Percentiles rank a stretch among this genome's conserved stretches.
phyloP scores from a whole-genome alignment of 2,797 vertebrate species.

The Enteromius mattozi region DNA sequence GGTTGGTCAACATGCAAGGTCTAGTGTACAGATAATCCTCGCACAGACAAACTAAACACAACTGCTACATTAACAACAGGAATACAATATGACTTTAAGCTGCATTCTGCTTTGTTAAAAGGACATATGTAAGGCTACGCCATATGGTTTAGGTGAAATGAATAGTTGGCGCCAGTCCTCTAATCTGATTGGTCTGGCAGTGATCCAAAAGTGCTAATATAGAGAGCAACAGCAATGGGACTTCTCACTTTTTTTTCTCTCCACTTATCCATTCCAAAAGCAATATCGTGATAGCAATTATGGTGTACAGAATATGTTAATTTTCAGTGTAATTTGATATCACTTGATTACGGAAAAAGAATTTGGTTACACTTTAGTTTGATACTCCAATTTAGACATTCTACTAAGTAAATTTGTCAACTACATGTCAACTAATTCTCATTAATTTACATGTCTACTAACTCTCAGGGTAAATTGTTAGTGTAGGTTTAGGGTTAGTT shows the following conservation, averaged over 20 bases:
- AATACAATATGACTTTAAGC: neutral
- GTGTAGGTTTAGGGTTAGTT: no score
- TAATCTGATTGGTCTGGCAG: neutral
- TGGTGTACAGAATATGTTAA: neutral
- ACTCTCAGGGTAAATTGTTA: no score
- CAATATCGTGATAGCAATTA: no score
- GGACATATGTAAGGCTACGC: neutral
- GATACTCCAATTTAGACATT: no score
- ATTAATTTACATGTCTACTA: no score
- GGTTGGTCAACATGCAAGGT: neutral
- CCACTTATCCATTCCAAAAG: neutral
- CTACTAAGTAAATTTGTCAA: no score
- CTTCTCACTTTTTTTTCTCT: neutral
- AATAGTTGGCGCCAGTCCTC: neutral
- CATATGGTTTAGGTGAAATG: neutral
- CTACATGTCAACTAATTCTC: no score
- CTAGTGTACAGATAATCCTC: conserved; percentile 1
- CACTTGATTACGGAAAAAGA: neutral
- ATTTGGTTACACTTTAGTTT: neutral
- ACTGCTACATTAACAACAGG: neutral
- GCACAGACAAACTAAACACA: neutral
- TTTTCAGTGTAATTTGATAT: neutral
- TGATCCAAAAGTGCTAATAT: neutral
- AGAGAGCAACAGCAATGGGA: neutral
- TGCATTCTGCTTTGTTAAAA: neutral